Evolutionary conservation across 2,888 invertebrate species (phyloP).

Genomic region (Aproaerema taeniolella): DNA sequence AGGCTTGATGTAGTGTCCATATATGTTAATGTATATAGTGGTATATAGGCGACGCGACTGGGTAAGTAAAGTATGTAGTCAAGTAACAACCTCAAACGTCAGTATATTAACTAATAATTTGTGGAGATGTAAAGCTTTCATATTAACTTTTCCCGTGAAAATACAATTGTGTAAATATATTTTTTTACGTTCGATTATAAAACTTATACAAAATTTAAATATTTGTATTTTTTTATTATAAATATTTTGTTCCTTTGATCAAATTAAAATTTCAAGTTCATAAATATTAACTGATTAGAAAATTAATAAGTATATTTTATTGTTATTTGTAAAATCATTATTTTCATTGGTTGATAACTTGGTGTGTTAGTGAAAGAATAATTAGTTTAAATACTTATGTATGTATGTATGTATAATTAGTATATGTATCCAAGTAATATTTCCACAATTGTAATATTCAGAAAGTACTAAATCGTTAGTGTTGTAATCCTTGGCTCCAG

Average conservation of each 20-base stretch:
- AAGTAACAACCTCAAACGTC: slow-evolving; percentile 4
- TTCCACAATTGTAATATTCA: slow-evolving; percentile 49
- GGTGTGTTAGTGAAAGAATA: too few species aligned
- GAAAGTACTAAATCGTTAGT: slow-evolving; percentile 33
- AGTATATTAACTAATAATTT: slow-evolving; percentile 24
- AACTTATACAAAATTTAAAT: slow-evolving; percentile 5
- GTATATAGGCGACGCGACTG: slow-evolving; percentile 34
- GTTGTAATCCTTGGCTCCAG: slow-evolving; percentile 67
- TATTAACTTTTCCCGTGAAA: slow-evolving; percentile 32
- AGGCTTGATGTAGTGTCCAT: slow-evolving; percentile 71
- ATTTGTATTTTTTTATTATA: neutral
- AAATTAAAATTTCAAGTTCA: neutral
- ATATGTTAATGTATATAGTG: slow-evolving; percentile 44
- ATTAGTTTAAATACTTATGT: too few species aligned
- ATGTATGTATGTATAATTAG: neutral
- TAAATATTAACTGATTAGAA: neutral
- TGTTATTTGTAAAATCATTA: too few species aligned
- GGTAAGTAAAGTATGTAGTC: slow-evolving; percentile 60
- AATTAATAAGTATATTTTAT: neutral
- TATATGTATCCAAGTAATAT: too few species aligned
- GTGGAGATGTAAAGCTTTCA: slow-evolving; percentile 57
- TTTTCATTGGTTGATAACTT: too few species aligned
- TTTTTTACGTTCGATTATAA: too few species aligned
- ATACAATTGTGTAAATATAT: slow-evolving; percentile 55
- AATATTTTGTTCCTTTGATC: neutral